Conservation (phyloP, 2,888 invertebrate species). For the Eulithis testata region DNA sequence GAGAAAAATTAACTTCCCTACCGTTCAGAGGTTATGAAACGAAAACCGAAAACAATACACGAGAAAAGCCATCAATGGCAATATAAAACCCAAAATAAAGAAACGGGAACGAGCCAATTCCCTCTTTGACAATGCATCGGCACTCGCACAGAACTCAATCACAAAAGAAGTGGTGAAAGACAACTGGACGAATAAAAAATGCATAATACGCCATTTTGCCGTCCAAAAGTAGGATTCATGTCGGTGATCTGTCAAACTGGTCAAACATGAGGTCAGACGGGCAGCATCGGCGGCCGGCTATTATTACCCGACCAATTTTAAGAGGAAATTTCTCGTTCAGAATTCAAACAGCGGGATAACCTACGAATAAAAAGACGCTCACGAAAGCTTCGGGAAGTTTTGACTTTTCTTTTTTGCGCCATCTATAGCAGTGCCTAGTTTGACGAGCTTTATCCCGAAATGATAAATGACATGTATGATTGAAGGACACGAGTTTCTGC, state of each 20-base stretch:
- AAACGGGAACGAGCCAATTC: conserved; percentile 65
- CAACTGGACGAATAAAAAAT: conserved; percentile 78
- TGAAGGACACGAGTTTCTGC: conserved; percentile 64
- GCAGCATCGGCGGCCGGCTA: conserved; percentile 26
- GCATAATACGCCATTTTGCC: conserved; percentile 81
- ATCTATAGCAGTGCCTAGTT: conserved; percentile 77
- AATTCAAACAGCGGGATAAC: conserved; percentile 65
- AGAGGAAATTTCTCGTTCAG: conserved; percentile 60
- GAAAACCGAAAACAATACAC: conserved; percentile 42
- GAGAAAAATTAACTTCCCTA: conserved; percentile 44
- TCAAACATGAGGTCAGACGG: conserved; percentile 70
- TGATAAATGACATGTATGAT: conserved; percentile 81
- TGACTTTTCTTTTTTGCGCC: conserved; percentile 71
- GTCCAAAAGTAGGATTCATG: conserved; percentile 78
- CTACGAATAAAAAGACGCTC: conserved; percentile 77
- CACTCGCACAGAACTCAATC: conserved; percentile 61
- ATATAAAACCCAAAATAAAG: conserved; percentile 63
- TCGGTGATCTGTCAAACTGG: conserved; percentile 83
- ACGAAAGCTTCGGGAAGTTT: conserved; percentile 71
- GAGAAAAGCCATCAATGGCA: conserved; percentile 48
- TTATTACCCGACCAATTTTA: conserved; percentile 53
- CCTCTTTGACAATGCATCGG: conserved; percentile 68
- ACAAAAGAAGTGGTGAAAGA: conserved; percentile 82
- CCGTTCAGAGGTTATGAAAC: conserved; percentile 44
- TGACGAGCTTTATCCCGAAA: conserved; percentile 74